These are phyloP conservation scores for Bostrychus sinensis DNA, from an alignment of 2,113 vertebrate species.

Conservation along the genomic window DNA sequence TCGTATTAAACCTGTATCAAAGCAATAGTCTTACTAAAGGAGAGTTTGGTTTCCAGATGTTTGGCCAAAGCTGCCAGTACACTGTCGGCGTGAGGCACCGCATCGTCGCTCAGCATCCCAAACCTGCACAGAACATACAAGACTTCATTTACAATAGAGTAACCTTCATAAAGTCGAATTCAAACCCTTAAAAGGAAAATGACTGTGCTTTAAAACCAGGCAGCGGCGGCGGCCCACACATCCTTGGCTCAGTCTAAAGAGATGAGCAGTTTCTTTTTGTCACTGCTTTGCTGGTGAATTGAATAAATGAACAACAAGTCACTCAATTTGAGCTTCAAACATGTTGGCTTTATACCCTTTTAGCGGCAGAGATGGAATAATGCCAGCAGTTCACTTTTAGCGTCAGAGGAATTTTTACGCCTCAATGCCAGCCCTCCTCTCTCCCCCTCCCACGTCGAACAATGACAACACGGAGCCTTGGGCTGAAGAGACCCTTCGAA, in stretches of 20 bases:
- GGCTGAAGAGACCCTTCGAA: conserved; percentile 54
- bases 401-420: conserved; percentile 48
- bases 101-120: conserved; percentile 87
- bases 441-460: conserved; percentile 26
- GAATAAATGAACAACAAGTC: conserved; percentile 67
- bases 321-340: conserved; percentile 40
- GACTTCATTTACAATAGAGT: conserved; percentile 19
- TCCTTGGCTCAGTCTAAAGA: conserved; percentile 61
- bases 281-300: conserved; percentile 55
- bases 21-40: conserved; percentile 82
- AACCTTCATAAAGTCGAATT: conserved; percentile 34
- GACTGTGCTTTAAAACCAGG: conserved; percentile 10
- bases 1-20: too few relatives aligned
- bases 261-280: conserved; percentile 64
- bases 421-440: conserved; percentile 39
- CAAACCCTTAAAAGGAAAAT: conserved; percentile 31
- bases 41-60: conserved; percentile 88
- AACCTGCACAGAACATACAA: conserved; percentile 79
- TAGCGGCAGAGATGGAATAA: conserved; percentile 42
- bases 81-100: conserved; percentile 85
- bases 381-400: conserved; percentile 58
- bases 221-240: conserved; percentile 12
- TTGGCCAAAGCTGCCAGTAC: conserved; percentile 87
- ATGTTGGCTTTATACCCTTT: conserved; percentile 49
- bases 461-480: conserved; percentile 52